A percentile compares a stretch with the other conserved stretches of the same genome.
These are phyloP conservation scores for Formica aserva DNA, from an alignment of 2,888 invertebrate genomes.

Conservation along the genomic window DNA sequence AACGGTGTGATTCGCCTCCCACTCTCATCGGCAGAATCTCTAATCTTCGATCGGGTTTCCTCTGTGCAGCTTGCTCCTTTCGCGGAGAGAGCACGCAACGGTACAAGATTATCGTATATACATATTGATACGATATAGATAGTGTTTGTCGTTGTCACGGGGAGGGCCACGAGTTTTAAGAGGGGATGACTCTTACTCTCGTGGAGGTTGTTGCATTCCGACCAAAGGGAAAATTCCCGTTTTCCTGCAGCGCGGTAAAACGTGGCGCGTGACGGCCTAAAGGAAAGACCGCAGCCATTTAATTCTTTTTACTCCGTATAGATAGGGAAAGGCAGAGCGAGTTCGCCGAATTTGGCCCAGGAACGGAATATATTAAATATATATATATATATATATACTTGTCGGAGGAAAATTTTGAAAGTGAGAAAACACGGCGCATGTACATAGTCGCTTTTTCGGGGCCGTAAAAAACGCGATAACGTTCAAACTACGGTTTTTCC, in stretches of 20 bases:
- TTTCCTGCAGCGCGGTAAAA: constrained; percentile 68
- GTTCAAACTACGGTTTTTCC: constrained; percentile 55
- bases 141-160: constrained; percentile 57
- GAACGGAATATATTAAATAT: constrained; percentile 9
- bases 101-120: constrained; percentile 74
- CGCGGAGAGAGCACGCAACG: constrained; percentile 67
- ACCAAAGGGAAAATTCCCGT: constrained; percentile 66
- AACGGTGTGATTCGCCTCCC: constrained; percentile 64
- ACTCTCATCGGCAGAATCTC: constrained; percentile 60
- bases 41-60: constrained; percentile 68
- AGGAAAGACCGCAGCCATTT: constrained; percentile 52
- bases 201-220: constrained; percentile 72
- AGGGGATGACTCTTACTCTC: constrained; percentile 41
- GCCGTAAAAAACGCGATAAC: constrained; percentile 60
- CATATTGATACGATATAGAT: constrained; percentile 73
- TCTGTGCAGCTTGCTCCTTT: constrained; percentile 64
- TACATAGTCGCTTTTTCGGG: constrained; percentile 78
- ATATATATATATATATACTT: background rate
- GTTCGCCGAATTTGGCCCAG: constrained; percentile 35
- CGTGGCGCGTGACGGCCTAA: constrained; percentile 46
- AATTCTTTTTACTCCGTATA: constrained; percentile 51
- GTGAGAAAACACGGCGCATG: constrained; percentile 67
- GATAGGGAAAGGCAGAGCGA: constrained; percentile 46
- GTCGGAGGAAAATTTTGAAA: constrained; percentile 50
- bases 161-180: constrained; percentile 51